Conservation (phyloP, 2,797 vertebrate genomes). For the Syndactyla subalaris region DNA sequence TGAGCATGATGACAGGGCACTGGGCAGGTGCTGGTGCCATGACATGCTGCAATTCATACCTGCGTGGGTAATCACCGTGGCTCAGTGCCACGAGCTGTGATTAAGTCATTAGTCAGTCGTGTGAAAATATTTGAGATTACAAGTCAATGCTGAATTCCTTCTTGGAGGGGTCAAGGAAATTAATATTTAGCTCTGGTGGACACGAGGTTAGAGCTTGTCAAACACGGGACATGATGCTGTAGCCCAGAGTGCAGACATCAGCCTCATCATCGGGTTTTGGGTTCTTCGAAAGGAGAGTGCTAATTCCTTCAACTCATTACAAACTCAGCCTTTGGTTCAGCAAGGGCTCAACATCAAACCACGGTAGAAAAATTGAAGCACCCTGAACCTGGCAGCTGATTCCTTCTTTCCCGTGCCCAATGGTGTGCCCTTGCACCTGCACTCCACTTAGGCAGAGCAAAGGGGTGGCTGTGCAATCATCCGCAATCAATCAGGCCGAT, state of each 20-base stretch:
- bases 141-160: slow-evolving; percentile 13
- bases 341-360: neutral
- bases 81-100: slow-evolving; percentile 26
- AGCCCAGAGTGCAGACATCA: neutral
- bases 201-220: neutral
- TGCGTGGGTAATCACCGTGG: neutral
- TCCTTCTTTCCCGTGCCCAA: neutral
- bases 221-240: neutral
- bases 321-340: neutral
- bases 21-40: neutral
- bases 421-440: neutral
- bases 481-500: neutral
- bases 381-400: neutral
- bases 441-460: neutral
- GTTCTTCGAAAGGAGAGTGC: neutral
- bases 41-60: neutral
- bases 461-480: neutral
- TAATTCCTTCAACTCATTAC: neutral
- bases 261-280: neutral
- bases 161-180: slow-evolving; percentile 16
- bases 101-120: slow-evolving; percentile 59
- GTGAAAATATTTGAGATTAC: slow-evolving; percentile 56
- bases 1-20: neutral
- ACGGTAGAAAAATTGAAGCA: neutral
- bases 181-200: neutral